Conservation (phyloP, 2,797 vertebrate species). For the Hemibagrus guttatus region DNA sequence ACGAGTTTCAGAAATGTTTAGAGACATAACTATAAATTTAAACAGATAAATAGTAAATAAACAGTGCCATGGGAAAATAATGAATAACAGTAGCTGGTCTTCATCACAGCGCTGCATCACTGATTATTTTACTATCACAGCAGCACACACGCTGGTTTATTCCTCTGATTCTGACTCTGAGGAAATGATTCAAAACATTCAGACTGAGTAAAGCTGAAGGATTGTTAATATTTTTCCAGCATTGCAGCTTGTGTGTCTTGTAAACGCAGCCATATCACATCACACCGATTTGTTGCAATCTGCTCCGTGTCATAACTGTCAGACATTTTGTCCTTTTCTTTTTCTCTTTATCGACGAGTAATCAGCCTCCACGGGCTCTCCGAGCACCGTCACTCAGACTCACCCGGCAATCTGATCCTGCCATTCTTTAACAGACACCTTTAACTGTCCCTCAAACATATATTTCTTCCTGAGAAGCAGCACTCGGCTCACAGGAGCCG, state of each 20-base stretch:
- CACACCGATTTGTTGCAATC: too few species aligned
- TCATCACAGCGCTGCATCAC: neutral
- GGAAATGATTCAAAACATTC: neutral
- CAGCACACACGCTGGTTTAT: neutral
- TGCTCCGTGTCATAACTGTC: neutral
- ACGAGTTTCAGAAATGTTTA: neutral
- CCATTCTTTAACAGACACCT: conserved; percentile 37
- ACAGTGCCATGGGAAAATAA: neutral
- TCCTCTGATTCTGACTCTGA: too few species aligned
- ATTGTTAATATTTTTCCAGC: too few species aligned
- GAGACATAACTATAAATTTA: neutral
- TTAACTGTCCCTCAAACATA: conserved; percentile 34
- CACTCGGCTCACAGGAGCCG: neutral
- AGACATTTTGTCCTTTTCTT: neutral
- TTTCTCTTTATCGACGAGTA: neutral
- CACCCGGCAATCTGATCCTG: conserved; percentile 22
- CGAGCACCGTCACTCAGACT: neutral
- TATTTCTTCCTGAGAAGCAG: conserved; percentile 34
- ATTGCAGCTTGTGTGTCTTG: too few species aligned
- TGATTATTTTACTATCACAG: neutral
- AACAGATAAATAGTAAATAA: neutral
- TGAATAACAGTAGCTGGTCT: neutral
- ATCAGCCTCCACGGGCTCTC: neutral
- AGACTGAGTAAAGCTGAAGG: neutral
- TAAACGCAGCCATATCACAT: neutral